Evolutionary conservation across 2,113 vertebrate genomes (phyloP), one percentile per base, ranked within the genome.

Genomic region (Neolamprologus falcicula): DNA sequence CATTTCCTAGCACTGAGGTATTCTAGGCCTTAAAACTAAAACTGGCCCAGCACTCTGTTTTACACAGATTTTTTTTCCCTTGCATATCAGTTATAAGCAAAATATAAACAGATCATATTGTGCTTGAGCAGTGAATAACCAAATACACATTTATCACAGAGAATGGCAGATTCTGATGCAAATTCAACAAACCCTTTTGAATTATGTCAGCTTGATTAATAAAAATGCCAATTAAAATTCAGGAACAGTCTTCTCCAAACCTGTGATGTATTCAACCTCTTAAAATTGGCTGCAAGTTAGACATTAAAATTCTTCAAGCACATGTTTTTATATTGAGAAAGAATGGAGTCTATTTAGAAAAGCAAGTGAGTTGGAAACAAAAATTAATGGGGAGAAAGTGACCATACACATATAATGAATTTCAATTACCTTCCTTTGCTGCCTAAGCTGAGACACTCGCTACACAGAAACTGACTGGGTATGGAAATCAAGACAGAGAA

Each of bases 341-440:
- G 91, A 96, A 95, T 85, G 84, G 93, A 93, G 88, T 93, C 93
- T 94, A 96, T 96, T 96, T 95, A 92, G 94, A 94, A 92, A 95
- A 96, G 91, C 94, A 95, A 95, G 92, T 94, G 92, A 93, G 90
- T 95, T 95, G 93, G 95, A 96, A 96, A 95, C 92, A 93, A 92
- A 96, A 95, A 94, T 95, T 94, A 95, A 96, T 95, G 91, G 91
- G 92, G 91, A 93, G 92, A 95, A 94, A 96, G 94, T 96, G 95
- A 94, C 95, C 93, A 90, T 90, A 93, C 82, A 92, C 93, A 89
- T 83, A 90, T 84, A 85, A 93, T 94, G 95, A 95, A 96, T 96
- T 96, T 95, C 93, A 96, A 95, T 95, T 89, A 94, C 88, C 87
- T 84, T 35, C 54, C 73, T 83, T 87, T 82, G 85, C 73, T 83